Evolutionary conservation across 2,113 vertebrate genomes (phyloP), one percentile per base, ranked within the genome.

Genomic region (Chaenocephalus aceratus): DNA sequence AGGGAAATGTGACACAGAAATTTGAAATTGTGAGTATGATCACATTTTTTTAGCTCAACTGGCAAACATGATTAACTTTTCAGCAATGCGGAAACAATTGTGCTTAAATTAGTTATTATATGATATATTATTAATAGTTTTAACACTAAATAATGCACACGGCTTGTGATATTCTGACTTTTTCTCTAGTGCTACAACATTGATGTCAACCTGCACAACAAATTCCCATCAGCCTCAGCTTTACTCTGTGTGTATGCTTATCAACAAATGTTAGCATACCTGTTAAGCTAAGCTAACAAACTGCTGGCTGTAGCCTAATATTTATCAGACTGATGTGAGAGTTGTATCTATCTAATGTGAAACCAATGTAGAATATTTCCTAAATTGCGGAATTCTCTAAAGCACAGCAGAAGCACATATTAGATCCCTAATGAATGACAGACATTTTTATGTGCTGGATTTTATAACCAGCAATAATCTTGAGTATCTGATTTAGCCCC

Each of bases 1-100:
- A 99, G 83, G 98, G 98, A 85, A 98, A 99, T 88, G 94, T 97
- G 84, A 99, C 97, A 18, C 97, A 99, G 93, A 98, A 97, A 92
- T 98, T 97, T 94, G 97, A 99, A 88, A 96, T 99, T 86, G 98
- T 99, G 95, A 98, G 98, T 99, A 95, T 13, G 23, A 16, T 58
- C 14, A 73, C 61, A 41, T 66, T n/a, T 18, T 56, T 51, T 1
- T 26, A 18, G 4, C 0, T 21, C 7, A 45, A 18, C 4, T 44
- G 18, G 1, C 21, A 2, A n/a, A 54, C 12, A 3, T 12, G n/a
- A 36, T 16, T 59, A 4, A 76, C 54, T 11, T 72, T 66, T 62
- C 12, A 78, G 23, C 41, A 3, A 48, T 23, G 36, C 4, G 11
- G 36, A 21, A 46, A 8, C 41, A 56, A 1, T 4, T 46, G 56